A percentile compares a stretch with the other conserved stretches of the same genome.
Evolutionary conservation across 2,888 invertebrate species (phyloP).

Genomic region (Tiphia femorata): DNA sequence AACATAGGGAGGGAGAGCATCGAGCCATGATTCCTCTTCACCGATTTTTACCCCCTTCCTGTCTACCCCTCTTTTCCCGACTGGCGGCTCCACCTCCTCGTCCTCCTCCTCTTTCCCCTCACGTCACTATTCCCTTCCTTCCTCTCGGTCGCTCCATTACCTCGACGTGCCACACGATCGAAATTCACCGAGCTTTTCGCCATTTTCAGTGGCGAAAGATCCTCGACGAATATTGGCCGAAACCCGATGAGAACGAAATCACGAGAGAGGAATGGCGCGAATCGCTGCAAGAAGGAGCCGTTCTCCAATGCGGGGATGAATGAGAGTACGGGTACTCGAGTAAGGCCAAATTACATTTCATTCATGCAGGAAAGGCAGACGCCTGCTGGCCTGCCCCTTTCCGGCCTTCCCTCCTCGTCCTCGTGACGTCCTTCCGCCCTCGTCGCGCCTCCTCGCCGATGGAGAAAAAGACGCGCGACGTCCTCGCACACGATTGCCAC

Average conservation of each 20-base stretch:
- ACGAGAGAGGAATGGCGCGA: too few species aligned
- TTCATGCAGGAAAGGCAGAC: constrained; percentile 63
- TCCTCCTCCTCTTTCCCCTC: too few species aligned
- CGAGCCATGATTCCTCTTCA: constrained; percentile 65
- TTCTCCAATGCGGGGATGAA: constrained; percentile 55
- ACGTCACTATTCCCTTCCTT: constrained; percentile 30
- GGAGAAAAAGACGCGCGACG: not conserved
- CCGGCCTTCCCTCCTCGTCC: constrained; percentile 46
- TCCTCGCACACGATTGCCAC: constrained; percentile 42
- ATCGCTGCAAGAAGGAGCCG: not conserved
- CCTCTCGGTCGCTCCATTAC: constrained; percentile 9
- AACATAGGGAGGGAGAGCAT: constrained; percentile 64
- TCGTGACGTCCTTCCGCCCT: not conserved
- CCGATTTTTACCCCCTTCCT: constrained; percentile 66
- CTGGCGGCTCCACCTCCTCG: constrained; percentile 18
- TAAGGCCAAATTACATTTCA: constrained; percentile 61
- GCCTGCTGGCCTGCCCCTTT: constrained; percentile 49
- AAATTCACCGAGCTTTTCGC: too few species aligned
- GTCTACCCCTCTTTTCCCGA: constrained; percentile 33
- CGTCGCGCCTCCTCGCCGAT: not conserved
- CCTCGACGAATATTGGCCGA: too few species aligned
- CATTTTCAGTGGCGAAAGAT: too few species aligned
- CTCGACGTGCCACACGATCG: constrained; percentile 1
- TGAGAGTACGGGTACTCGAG: constrained; percentile 59
- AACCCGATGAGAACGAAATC: too few species aligned